Base-by-base conservation (phyloP, 1,140 invertebrate species). In the Battus philenor region DNA sequence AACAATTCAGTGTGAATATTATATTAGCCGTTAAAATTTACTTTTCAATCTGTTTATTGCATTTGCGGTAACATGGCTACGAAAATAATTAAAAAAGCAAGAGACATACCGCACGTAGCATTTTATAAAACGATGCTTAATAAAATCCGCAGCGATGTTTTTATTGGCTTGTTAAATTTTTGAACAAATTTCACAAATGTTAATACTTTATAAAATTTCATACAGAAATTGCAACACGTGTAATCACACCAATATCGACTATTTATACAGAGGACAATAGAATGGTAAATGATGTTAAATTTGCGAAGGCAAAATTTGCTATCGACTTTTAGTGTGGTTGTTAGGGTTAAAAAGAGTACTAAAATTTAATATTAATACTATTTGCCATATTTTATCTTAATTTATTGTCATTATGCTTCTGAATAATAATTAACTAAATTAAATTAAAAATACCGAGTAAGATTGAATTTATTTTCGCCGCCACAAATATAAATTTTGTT, bases 1-100 rank as follows among this genome's bases (percentile, higher is more conserved):
- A 41, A 41, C 38, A 41, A 41, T 41, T 41, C 22, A 41, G 26
- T 41, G 12, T 9, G 26, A 16, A 29, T 41, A 41, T 41, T 17
- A 17, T 39, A 16, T 27, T 41, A 27, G 13, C 20, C 11, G 26
- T 16, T 27, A 24, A 39, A 39, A 39, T 24, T 39, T 39, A 24
- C 36, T 39, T 39, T 39, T 39, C 12, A 39, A 39, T 39, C 11
- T 39, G 36, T 26, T 2, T 36, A 20, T 38, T 38, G 8, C 20
- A 38, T 38, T 38, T 22, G 18, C 20, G 17, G 34, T 12, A 18
- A 38, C 10, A 38, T 12, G 20, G 6, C 7, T 38, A 38, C 18
- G 34, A 22, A 38, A 38, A 22, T 15, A n/a, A n/a, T n/a, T n/a
- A n/a, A n/a, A n/a, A n/a, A n/a, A n/a, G n/a, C n/a, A n/a, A n/a